These are phyloP conservation scores for Vireo griseus DNA, from an alignment of 2,797 vertebrate genomes.

Conservation along the genomic window DNA sequence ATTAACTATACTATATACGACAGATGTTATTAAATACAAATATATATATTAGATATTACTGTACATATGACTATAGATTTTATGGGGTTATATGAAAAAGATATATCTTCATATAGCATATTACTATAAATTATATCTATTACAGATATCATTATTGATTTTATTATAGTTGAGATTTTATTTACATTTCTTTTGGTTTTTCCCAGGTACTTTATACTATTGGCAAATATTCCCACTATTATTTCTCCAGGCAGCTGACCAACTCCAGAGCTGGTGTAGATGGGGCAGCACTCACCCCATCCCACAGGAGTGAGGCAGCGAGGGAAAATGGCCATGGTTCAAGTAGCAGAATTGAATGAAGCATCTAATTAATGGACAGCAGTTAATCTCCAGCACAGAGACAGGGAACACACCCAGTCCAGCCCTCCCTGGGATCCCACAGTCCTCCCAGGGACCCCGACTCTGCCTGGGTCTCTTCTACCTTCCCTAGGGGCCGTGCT, in stretches of 20 bases:
- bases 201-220: not conserved
- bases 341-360: not conserved
- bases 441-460: not conserved
- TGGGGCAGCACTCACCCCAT: not conserved
- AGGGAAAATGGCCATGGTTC: not conserved
- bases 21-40: not conserved
- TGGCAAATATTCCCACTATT: not conserved
- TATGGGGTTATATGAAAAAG: not conserved
- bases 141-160: not conserved
- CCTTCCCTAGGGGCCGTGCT: not conserved
- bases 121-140: not conserved
- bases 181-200: not conserved
- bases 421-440: not conserved
- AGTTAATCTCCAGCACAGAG: not conserved
- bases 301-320: rapidly evolving
- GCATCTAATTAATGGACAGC: not conserved
- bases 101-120: not conserved
- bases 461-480: not conserved
- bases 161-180: not conserved
- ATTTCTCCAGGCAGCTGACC: not conserved
- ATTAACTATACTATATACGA: not conserved
- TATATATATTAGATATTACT: not conserved
- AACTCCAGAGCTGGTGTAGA: rapidly evolving
- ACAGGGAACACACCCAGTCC: not conserved
- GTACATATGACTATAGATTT: not conserved